phyloP scores from a whole-genome alignment of 53 echinoderm and acorn worm genomes.

The Henricia sp. region DNA sequence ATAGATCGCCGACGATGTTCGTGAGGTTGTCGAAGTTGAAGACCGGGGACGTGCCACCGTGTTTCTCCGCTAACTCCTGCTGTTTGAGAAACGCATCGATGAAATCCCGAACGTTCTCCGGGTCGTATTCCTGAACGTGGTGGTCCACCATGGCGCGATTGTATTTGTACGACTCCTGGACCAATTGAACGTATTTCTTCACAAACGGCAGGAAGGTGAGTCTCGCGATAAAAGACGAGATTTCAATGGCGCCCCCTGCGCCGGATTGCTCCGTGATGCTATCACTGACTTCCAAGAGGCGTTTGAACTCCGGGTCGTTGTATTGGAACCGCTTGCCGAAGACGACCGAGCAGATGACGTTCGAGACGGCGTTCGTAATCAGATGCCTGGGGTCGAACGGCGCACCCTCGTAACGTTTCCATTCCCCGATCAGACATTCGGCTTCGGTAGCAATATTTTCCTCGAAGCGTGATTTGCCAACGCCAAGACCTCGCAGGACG shows the following conservation, averaged over 20 bases:
- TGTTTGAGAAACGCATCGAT: too few species aligned
- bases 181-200: not conserved
- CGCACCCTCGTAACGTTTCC: constrained; percentile 13
- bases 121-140: constrained; percentile 36
- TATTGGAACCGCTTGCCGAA: too few species aligned
- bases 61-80: too few species aligned
- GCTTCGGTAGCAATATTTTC: too few species aligned
- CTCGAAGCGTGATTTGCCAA: too few species aligned
- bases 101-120: too few species aligned
- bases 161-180: not conserved
- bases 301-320: too few species aligned
- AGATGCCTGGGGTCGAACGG: constrained; percentile 33
- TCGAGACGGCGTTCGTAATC: constrained; percentile 52
- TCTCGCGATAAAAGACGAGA: constrained; percentile 12
- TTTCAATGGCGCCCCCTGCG: constrained; percentile 23
- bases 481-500: too few species aligned
- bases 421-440: constrained; percentile 25
- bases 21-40: too few species aligned
- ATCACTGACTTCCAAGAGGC: not conserved
- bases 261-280: constrained; percentile 6
- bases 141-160: constrained; percentile 1
- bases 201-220: constrained; percentile 40
- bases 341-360: constrained; percentile 60
- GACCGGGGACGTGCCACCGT: too few species aligned
- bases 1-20: too few species aligned